Evolutionary conservation across 2,797 vertebrate genomes (phyloP).

Genomic region (Caiman crocodilus): DNA sequence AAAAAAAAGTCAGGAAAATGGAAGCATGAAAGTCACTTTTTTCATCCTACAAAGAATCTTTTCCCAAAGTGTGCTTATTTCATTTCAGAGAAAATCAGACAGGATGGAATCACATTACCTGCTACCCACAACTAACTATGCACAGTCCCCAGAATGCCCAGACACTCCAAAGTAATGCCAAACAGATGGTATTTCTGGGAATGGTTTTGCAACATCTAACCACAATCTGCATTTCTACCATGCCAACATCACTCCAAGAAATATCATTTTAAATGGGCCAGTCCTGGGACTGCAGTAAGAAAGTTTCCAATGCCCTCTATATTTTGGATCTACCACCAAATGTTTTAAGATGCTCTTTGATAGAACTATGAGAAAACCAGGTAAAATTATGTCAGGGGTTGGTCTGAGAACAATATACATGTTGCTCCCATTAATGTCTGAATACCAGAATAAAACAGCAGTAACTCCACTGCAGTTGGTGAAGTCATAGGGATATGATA

Average conservation of each 20-base stretch:
- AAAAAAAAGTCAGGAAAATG: background rate
- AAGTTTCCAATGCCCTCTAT: background rate
- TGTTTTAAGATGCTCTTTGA: background rate
- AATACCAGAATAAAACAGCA: background rate
- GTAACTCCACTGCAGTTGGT: background rate
- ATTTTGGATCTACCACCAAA: background rate
- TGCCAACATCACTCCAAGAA: background rate
- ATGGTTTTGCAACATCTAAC: constrained; percentile 18
- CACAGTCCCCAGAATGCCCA: constrained; percentile 22
- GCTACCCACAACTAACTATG: background rate
- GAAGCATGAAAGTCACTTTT: background rate
- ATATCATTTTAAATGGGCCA: background rate
- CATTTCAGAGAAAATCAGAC: constrained; percentile 8
- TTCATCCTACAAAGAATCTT: background rate
- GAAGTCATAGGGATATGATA: background rate
- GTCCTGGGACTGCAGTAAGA: background rate
- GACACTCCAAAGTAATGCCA: constrained; percentile 37
- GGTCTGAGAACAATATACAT: background rate
- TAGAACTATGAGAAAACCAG: background rate
- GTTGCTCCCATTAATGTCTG: background rate
- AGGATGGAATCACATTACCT: background rate
- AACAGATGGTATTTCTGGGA: constrained; percentile 58
- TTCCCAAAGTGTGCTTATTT: background rate
- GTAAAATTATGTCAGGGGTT: background rate
- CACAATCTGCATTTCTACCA: background rate